Evolutionary conservation across 2,113 vertebrate species (phyloP).

Genomic region (Nestor notabilis): DNA sequence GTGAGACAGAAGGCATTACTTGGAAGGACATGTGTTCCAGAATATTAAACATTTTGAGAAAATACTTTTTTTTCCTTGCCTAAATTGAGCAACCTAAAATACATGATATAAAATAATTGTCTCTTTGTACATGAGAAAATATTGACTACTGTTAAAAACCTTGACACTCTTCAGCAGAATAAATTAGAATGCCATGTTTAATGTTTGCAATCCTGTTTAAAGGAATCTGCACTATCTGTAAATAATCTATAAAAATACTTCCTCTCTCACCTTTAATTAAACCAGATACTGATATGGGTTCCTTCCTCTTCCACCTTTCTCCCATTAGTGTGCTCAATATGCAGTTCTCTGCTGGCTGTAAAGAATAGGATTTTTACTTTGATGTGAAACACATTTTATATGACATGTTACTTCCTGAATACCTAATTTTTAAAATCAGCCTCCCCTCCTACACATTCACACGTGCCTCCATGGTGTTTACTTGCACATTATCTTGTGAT

Average conservation of each 20-base stretch:
- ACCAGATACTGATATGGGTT: background rate
- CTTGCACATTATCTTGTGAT: background rate
- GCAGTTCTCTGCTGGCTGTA: background rate
- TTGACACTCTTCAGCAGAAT: background rate
- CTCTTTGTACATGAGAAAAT: background rate
- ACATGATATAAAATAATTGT: background rate
- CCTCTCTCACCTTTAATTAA: background rate
- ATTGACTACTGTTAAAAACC: background rate
- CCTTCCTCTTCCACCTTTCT: background rate
- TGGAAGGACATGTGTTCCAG: slow-evolving; percentile 35
- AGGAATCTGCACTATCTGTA: background rate
- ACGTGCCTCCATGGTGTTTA: background rate
- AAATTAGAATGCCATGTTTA: background rate
- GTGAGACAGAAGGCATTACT: background rate
- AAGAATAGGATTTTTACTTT: background rate
- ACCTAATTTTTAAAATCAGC: background rate
- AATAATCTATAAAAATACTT: background rate
- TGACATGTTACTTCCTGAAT: background rate
- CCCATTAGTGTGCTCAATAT: rapidly evolving
- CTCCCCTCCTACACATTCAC: background rate
- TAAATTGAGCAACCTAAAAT: background rate
- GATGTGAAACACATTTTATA: background rate
- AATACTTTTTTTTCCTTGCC: background rate
- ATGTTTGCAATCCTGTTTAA: background rate
- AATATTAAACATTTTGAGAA: slow-evolving; percentile 37